Base-by-base conservation (phyloP, 2,888 invertebrate genomes). In the Torymus aiolomorphi region DNA sequence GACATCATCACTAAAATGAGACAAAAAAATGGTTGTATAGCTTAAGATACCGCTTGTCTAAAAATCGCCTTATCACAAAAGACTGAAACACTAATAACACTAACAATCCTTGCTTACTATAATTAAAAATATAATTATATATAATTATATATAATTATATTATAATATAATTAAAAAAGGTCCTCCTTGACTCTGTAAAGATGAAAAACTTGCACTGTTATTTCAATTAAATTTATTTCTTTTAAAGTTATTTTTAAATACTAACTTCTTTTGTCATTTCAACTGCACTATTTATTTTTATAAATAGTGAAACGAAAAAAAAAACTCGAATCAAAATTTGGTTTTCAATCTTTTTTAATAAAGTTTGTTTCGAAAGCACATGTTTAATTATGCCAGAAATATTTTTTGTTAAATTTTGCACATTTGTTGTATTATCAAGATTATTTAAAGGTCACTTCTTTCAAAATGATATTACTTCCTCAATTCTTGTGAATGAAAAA, bases 21-120 rank as follows among this genome's bases (percentile, higher is more conserved):
- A 31, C 31, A 72, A 76, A 74, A 81, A 51, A 52, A 71, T 76
- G 73, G 74, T 82, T 74, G 63, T 78, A 52, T 72, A 81, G 63
- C 14, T 63, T 62, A 76, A 72, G 76, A 76, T 42, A 73, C 69
- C 49, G 57, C 67, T 82, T 81, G 83, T 83, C 83, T 84, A 81
- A 84, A 83, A 84, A 86, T 84, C 84, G 87, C 87, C 87, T 87
- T 87, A 87, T 83, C 82, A 81, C 72, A 83, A 84, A 86, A 87
- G 87, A 87, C 87, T 87, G 87, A 87, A 83, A 82, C 81, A 82
- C 83, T n/a, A n/a, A n/a, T 82, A 16, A 31, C 31, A 5, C 31
- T 76, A 83, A 85, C 83, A 84, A 84, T 85, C 83, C 80, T 82
- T 82, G 82, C 82, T 83, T 61, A 51, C 69, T 74, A 52, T 75